Percentiles rank a stretch among this genome's conserved stretches.
Conservation (phyloP, 1,140 invertebrate species). For the Elysia chlorotica region DNA sequence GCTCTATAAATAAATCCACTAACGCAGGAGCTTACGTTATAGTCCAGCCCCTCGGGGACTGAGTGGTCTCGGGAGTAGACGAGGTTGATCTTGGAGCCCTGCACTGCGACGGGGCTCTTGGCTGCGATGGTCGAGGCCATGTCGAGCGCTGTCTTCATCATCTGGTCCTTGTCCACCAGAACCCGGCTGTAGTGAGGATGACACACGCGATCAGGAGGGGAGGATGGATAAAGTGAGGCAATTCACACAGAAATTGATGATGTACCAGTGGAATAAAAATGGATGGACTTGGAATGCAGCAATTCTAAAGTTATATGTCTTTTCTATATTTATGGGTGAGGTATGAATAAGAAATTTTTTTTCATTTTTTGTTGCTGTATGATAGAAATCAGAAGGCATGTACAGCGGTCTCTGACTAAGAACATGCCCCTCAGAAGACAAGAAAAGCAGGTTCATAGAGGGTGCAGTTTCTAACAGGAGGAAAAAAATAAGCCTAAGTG, state of each 20-base stretch:
- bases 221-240: no score
- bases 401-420: no score
- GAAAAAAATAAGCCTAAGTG: no score
- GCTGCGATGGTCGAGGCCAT: conserved; percentile 77
- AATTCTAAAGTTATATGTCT: not conserved
- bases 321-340: not conserved
- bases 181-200: conserved; percentile 64
- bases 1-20: not conserved
- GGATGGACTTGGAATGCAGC: no score
- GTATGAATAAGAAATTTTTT: not conserved
- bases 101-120: conserved; percentile 95
- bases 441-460: no score
- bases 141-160: conserved; percentile 74
- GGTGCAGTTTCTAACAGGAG: no score
- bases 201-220: not conserved
- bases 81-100: conserved; percentile 83
- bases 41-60: conserved; percentile 82
- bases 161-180: conserved; percentile 71
- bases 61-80: conserved; percentile 87
- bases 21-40: conserved; percentile 73
- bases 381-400: no score
- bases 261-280: no score
- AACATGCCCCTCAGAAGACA: no score
- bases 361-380: no score
- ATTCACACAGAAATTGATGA: no score